phyloP scores from a whole-genome alignment of 2,888 invertebrate genomes.

The Scelioninae gen. 1 region DNA sequence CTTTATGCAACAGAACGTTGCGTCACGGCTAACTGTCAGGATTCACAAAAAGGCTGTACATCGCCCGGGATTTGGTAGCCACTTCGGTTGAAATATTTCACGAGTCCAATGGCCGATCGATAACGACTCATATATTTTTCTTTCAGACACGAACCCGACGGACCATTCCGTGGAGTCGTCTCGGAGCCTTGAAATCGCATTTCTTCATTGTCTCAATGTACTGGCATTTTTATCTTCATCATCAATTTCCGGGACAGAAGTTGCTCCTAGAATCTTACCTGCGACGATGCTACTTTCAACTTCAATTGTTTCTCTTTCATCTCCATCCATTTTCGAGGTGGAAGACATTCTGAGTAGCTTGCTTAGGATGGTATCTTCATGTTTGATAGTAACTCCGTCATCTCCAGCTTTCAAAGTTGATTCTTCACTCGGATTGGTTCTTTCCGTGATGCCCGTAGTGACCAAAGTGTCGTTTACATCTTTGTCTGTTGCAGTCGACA shows the following conservation, averaged over 20 bases:
- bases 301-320: no score
- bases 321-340: slow-evolving; percentile 8
- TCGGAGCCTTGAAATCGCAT: no score
- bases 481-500: background rate
- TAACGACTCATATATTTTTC: slow-evolving; percentile 20
- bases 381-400: background rate
- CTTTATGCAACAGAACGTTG: slow-evolving; percentile 10
- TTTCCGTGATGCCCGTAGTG: background rate
- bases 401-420: background rate
- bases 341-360: background rate
- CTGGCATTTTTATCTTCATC: no score
- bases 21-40: slow-evolving; percentile 20
- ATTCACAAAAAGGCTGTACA: background rate
- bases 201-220: slow-evolving; percentile 14
- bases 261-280: no score
- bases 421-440: background rate
- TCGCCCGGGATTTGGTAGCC: slow-evolving; percentile 11
- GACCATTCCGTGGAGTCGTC: no score
- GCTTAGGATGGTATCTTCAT: background rate
- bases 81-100: slow-evolving; percentile 13
- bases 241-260: no score
- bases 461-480: background rate
- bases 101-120: slow-evolving; percentile 20
- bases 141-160: slow-evolving; percentile 1
- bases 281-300: no score